A percentile compares a stretch with the other conserved stretches of the same genome.
Conservation (phyloP, 2,888 invertebrate species). For the Drosophila pseudotalamancana region DNA sequence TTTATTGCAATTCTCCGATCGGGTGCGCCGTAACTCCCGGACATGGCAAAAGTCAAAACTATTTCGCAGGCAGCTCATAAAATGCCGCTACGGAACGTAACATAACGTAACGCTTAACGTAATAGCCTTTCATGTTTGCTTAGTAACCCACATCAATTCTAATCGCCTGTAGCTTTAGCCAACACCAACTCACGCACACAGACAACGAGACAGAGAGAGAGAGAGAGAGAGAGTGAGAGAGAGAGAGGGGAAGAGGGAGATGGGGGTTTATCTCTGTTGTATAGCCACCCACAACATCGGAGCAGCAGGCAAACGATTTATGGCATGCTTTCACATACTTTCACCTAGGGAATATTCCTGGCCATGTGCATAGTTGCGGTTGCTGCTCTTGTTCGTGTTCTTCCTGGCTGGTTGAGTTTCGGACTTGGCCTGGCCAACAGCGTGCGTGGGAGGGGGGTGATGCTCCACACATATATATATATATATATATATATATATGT, state of each 20-base stretch:
- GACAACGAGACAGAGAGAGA: conserved; percentile 6
- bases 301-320: conserved; percentile 69
- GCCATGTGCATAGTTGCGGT: conserved; percentile 67
- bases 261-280: conserved; percentile 34
- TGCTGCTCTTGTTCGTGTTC: conserved; percentile 26
- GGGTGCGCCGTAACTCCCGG: neutral
- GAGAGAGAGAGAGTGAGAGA: neutral
- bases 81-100: conserved; percentile 58
- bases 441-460: neutral
- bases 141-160: conserved; percentile 80
- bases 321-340: conserved; percentile 80
- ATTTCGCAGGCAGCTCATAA: conserved; percentile 53
- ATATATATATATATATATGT: neutral
- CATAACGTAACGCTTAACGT: conserved; percentile 76
- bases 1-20: conserved; percentile 23
- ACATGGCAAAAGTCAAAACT: conserved; percentile 38
- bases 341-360: conserved; percentile 78
- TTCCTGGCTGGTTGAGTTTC: conserved; percentile 17
- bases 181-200: conserved; percentile 18
- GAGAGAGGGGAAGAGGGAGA: neutral
- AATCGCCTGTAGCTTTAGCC: conserved; percentile 69
- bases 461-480: neutral
- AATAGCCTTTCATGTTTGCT: conserved; percentile 81
- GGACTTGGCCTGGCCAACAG: neutral
- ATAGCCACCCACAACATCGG: conserved; percentile 52